Evolutionary conservation across 2,888 invertebrate species (phyloP).

Genomic region (Calameuta filiformis): DNA sequence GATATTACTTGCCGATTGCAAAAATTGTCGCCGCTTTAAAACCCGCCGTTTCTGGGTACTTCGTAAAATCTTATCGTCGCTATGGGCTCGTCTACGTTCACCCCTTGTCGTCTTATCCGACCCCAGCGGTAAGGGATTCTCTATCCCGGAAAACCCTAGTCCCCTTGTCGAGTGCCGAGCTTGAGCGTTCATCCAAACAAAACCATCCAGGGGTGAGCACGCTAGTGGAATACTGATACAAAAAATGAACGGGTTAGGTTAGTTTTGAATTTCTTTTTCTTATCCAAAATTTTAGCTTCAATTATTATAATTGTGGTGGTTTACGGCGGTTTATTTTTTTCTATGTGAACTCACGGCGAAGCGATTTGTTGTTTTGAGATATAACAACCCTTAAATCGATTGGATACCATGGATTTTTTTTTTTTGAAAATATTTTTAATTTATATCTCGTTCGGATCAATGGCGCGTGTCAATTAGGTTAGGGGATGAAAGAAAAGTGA

Average conservation of each 20-base stretch:
- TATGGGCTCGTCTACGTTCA: not conserved
- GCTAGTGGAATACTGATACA: not conserved
- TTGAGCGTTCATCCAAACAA: not conserved
- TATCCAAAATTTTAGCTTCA: not conserved
- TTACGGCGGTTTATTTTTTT: not conserved
- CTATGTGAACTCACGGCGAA: too few species aligned
- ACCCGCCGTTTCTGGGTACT: constrained; percentile 23
- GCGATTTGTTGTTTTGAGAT: not conserved
- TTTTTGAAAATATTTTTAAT: constrained; percentile 27
- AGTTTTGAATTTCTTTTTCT: not conserved
- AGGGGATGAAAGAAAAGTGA: constrained; percentile 28
- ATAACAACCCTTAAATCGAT: not conserved
- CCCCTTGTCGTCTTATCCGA: not conserved
- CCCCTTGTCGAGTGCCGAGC: not conserved
- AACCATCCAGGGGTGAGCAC: not conserved
- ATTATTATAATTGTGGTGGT: not conserved
- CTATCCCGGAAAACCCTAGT: not conserved
- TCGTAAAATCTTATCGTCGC: constrained; percentile 40
- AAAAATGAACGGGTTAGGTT: not conserved
- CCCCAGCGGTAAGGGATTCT: not conserved
- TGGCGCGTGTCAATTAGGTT: constrained; percentile 31
- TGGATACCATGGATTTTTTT: not conserved
- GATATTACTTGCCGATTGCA: constrained; percentile 37
- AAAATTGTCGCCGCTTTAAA: constrained; percentile 30
- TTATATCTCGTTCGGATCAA: constrained; percentile 35